Percentiles rank a stretch among this genome's conserved stretches.
Evolutionary conservation across 2,797 vertebrate genomes (phyloP).

Genomic region (Huso huso): DNA sequence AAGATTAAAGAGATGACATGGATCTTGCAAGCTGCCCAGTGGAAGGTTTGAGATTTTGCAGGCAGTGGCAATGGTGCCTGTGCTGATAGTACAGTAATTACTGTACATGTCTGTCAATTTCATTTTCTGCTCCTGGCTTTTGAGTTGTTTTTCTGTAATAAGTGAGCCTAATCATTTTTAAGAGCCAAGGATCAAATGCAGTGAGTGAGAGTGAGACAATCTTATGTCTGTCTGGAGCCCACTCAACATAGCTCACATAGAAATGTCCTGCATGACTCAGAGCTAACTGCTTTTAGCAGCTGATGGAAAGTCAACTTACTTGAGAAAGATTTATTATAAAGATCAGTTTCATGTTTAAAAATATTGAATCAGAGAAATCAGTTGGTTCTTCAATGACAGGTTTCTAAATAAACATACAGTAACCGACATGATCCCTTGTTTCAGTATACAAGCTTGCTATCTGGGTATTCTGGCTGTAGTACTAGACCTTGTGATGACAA

Average conservation of each 20-base stretch:
- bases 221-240: slow-evolving; percentile 16
- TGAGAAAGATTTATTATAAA: background rate
- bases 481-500: too few species aligned
- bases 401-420: too few species aligned
- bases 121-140: slow-evolving; percentile 27
- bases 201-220: slow-evolving; percentile 10
- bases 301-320: slow-evolving; percentile 13
- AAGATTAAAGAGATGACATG: too few species aligned
- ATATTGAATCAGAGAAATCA: background rate
- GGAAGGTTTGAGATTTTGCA: slow-evolving; percentile 39
- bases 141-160: background rate
- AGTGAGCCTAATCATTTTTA: slow-evolving; percentile 15
- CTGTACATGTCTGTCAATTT: slow-evolving; percentile 30
- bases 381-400: slow-evolving; percentile 18
- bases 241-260: background rate
- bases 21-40: slow-evolving; percentile 39
- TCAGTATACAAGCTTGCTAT: too few species aligned
- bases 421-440: too few species aligned
- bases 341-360: background rate
- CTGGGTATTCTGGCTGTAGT: too few species aligned
- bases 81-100: slow-evolving; percentile 26
- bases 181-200: slow-evolving; percentile 21
- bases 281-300: slow-evolving; percentile 28
- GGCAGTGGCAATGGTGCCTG: slow-evolving; percentile 25
- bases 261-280: slow-evolving; percentile 22